A percentile compares a stretch with the other conserved stretches of the same genome.
These are phyloP conservation scores for Eupithecia pulchellata DNA, from an alignment of 2,888 invertebrate species.

Conservation along the genomic window DNA sequence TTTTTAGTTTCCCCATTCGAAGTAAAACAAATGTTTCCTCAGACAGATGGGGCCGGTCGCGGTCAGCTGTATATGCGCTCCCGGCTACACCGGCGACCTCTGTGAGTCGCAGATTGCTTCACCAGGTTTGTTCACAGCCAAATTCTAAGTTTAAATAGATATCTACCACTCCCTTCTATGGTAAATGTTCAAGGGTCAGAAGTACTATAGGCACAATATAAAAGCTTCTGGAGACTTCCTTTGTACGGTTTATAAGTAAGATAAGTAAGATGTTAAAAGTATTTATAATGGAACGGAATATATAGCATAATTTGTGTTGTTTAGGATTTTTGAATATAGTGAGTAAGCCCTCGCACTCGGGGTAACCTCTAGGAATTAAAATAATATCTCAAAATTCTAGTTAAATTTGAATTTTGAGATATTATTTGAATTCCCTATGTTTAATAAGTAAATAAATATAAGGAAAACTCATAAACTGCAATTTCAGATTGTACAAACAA, in stretches of 20 bases:
- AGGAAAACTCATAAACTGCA: not conserved
- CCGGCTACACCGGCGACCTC: slow-evolving; percentile 88
- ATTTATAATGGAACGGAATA: not conserved
- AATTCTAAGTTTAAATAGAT: not conserved
- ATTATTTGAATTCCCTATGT: too few species aligned
- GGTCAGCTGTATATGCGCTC: slow-evolving; percentile 89
- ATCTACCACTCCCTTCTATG: not conserved
- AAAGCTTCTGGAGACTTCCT: not conserved
- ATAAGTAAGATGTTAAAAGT: not conserved
- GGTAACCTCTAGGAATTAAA: too few species aligned
- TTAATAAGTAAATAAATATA: too few species aligned
- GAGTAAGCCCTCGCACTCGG: too few species aligned
- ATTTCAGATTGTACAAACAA: not conserved
- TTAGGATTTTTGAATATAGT: not conserved
- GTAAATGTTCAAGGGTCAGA: not conserved
- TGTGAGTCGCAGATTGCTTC: slow-evolving; percentile 87
- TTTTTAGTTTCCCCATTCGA: not conserved
- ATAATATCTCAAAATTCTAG: too few species aligned
- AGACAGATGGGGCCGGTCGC: slow-evolving; percentile 91
- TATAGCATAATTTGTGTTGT: not conserved
- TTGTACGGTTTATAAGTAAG: not conserved
- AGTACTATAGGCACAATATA: not conserved
- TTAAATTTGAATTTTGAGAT: too few species aligned
- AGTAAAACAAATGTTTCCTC: slow-evolving; percentile 47
- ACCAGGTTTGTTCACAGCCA: slow-evolving; percentile 59